A percentile compares a stretch with the other conserved stretches of the same genome.
Conservation (phyloP, 2,797 vertebrate genomes). For the Oreonectes daqikongensis region DNA sequence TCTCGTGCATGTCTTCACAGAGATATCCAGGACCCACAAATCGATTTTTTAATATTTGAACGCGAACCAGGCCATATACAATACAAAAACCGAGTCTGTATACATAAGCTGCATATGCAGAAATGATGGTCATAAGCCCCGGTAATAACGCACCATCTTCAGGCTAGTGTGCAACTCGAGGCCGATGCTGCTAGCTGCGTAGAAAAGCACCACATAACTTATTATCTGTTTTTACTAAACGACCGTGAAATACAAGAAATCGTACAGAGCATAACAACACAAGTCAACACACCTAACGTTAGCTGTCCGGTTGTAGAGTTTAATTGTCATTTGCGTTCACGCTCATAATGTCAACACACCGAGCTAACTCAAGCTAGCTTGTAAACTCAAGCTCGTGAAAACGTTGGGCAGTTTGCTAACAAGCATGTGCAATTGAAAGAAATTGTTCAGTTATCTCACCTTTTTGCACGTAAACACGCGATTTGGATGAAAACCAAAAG, state of each 20-base stretch:
- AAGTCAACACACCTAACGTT: neutral
- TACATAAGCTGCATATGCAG: neutral
- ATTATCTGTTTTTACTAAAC: neutral
- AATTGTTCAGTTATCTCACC: constrained; percentile 16
- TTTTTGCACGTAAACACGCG: constrained; percentile 16
- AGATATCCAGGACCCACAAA: neutral
- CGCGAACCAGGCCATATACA: neutral
- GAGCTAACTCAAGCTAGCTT: constrained; percentile 47
- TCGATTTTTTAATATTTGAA: neutral
- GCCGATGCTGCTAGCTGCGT: constrained; percentile 47
- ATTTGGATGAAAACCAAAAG: constrained; percentile 1
- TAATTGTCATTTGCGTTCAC: constrained; percentile 47
- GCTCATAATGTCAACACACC: constrained; percentile 62
- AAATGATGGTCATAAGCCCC: constrained; percentile 12
- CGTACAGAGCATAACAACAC: neutral
- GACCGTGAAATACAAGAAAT: neutral
- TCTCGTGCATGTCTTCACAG: neutral
- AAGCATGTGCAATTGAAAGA: neutral
- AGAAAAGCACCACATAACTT: constrained; percentile 41
- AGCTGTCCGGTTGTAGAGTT: neutral
- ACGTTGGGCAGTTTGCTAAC: neutral
- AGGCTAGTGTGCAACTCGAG: constrained; percentile 57
- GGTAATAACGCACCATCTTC: constrained; percentile 49
- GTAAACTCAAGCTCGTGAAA: constrained; percentile 44
- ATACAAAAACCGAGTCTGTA: neutral